Percentiles rank a stretch among this genome's conserved stretches.
phyloP scores from a whole-genome alignment of 2,888 invertebrate species.

The Pemphredon lugubris region DNA sequence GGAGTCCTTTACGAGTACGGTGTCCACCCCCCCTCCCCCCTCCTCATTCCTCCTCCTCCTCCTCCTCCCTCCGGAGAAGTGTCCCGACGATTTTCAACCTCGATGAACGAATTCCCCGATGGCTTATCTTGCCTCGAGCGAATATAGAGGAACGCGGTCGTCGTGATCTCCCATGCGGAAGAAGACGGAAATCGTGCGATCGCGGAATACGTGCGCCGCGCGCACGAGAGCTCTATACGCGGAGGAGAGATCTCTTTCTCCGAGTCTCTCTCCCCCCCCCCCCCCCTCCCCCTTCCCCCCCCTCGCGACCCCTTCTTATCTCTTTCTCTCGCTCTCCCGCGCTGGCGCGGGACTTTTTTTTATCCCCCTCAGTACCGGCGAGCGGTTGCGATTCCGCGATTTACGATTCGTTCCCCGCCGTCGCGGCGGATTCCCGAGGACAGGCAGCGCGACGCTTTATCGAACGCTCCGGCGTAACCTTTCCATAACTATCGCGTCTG shows the following conservation, averaged over 20 bases:
- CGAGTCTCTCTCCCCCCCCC: neutral
- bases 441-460: conserved; percentile 72
- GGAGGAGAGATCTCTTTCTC: conserved; percentile 25
- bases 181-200: conserved; percentile 59
- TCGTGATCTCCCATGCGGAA: conserved; percentile 48
- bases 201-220: conserved; percentile 47
- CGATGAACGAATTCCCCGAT: conserved; percentile 29
- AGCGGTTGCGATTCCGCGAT: conserved; percentile 69
- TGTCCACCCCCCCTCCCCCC: too few relatives aligned
- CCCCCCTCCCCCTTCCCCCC: conserved; percentile 7
- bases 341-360: conserved; percentile 10
- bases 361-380: conserved; percentile 28
- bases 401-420: conserved; percentile 68
- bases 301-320: conserved; percentile 27
- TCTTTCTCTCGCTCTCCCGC: too few relatives aligned
- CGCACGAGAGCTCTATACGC: conserved; percentile 10
- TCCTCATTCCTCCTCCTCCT: too few relatives aligned
- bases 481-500: conserved; percentile 77
- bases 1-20: conserved; percentile 12
- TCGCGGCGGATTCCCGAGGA: conserved; percentile 66
- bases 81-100: conserved; percentile 4
- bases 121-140: conserved; percentile 35
- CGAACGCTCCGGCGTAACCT: conserved; percentile 73
- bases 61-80: too few relatives aligned
- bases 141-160: conserved; percentile 33